phyloP scores from a whole-genome alignment of 2,888 invertebrate species.

The Lapara coniferarum region DNA sequence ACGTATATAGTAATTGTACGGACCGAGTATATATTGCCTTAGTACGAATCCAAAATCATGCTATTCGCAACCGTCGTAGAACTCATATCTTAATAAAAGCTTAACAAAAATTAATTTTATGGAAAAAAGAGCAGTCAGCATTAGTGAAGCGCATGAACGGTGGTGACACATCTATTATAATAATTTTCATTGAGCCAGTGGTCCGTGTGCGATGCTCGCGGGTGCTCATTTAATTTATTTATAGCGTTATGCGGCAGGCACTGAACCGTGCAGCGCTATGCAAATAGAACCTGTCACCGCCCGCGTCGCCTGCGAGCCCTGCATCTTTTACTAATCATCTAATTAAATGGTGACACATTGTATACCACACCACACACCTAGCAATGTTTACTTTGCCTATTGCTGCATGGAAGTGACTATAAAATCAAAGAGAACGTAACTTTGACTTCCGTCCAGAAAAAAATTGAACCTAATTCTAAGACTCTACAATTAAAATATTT shows the following conservation, averaged over 20 bases:
- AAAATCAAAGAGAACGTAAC: neutral
- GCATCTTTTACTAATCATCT: slow-evolving; percentile 45
- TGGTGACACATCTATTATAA: slow-evolving; percentile 40
- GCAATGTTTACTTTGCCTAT: neutral
- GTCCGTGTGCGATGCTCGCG: slow-evolving; percentile 42
- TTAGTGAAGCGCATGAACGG: slow-evolving; percentile 29
- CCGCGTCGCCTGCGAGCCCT: slow-evolving; percentile 42
- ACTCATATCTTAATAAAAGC: too few relatives aligned
- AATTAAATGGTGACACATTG: slow-evolving; percentile 39
- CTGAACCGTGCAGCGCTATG: slow-evolving; percentile 49
- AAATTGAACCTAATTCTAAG: too few relatives aligned
- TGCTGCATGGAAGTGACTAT: neutral
- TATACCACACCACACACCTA: slow-evolving; percentile 32
- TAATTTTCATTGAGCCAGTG: slow-evolving; percentile 45
- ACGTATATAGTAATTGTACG: too few relatives aligned
- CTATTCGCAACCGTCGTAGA: too few relatives aligned
- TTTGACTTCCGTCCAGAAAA: neutral
- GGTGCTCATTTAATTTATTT: slow-evolving; percentile 48
- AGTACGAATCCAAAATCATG: too few relatives aligned
- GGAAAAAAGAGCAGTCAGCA: slow-evolving; percentile 3
- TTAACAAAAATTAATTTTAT: neutral
- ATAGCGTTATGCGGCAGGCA: slow-evolving; percentile 46
- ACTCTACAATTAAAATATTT: too few relatives aligned
- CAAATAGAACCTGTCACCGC: slow-evolving; percentile 56
- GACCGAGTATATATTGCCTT: too few relatives aligned